Base-by-base conservation (phyloP, 2,113 vertebrate species). In the Alligator mississippiensis region DNA sequence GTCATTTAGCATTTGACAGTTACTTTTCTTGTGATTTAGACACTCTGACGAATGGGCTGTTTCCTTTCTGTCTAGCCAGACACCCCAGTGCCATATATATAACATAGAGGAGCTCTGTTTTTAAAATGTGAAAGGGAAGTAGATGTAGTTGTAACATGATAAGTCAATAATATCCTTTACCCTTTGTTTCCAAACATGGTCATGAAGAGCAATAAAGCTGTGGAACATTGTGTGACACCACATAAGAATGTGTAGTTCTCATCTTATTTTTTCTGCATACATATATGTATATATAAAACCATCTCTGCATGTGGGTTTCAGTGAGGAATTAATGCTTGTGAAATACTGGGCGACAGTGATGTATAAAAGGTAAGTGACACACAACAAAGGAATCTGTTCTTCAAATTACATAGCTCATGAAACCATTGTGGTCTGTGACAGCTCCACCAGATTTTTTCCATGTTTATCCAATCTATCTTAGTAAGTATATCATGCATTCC, bases 331-430 rank as follows among this genome's bases (percentile, higher is more conserved):
- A 94, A 86, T 66, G 86, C 96, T 96, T 97, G 93, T 58, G 91
- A 97, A 98, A 97, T 96, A 80, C 75, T 77, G 92, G 84, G 76
- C 92, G 82, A 87, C 94, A 90, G 93, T 59, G 72, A 95, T 95
- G 83, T 93, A 97, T 90, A 95, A 97, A 97, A 97, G 97, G 96
- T 96, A 91, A 96, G 91, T 98, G 97, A 98, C 97, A 95, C 97
- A 97, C 4, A 77, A 96, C 87, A 93, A 92, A 97, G 95, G 98
- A 97, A 98, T 98, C 93, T 96, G 90, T 95, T 93, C 95, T 97
- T 92, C 97, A 92, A 88, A 96, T 97, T 96, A 92, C 95, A 97
- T 9, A 96, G 95, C 85, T 78, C 54, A 93, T 94, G 95, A 93
- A 97, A 91, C 95, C 97, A 64, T 87, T 97, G 97, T 97, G 97